Conservation (phyloP, 2,888 invertebrate genomes). For the Eubasilissa splendida region DNA sequence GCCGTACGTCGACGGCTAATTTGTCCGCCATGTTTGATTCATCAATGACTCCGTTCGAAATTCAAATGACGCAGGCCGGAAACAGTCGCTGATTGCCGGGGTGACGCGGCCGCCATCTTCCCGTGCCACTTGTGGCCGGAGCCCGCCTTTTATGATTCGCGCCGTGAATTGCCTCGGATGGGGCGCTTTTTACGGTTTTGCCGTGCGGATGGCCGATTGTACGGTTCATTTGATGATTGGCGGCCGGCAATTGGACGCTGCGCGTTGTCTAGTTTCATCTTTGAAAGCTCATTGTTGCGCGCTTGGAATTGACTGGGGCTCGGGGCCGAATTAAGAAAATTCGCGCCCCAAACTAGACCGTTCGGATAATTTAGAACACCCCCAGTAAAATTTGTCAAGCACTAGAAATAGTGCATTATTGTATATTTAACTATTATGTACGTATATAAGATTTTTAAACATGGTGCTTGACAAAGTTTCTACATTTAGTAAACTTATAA, state of each 20-base stretch:
- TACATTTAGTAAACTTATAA: no score
- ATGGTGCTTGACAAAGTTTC: no score
- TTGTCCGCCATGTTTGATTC: slow-evolving; percentile 42
- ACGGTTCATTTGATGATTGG: slow-evolving; percentile 41
- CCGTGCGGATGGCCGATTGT: slow-evolving; percentile 33
- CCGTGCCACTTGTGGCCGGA: neutral
- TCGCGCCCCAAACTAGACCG: no score
- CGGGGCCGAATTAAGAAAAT: no score
- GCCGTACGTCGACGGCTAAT: neutral
- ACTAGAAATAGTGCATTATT: no score
- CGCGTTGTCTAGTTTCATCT: neutral
- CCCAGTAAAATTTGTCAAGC: no score
- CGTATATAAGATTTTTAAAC: no score
- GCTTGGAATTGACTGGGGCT: neutral
- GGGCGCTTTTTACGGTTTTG: slow-evolving; percentile 32
- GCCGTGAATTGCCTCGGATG: slow-evolving; percentile 28
- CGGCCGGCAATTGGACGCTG: slow-evolving; percentile 30
- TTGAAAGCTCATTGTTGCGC: slow-evolving; percentile 7
- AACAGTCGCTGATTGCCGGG: slow-evolving; percentile 29
- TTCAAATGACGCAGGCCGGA: slow-evolving; percentile 35
- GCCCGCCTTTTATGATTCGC: slow-evolving; percentile 9
- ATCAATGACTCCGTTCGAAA: slow-evolving; percentile 35
- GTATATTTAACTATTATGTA: no score
- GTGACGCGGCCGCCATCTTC: neutral
- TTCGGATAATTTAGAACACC: no score